A percentile compares a stretch with the other conserved stretches of the same genome.
Evolutionary conservation across 2,888 invertebrate genomes (phyloP).

Genomic region (Lissocephala sabroskyi): DNA sequence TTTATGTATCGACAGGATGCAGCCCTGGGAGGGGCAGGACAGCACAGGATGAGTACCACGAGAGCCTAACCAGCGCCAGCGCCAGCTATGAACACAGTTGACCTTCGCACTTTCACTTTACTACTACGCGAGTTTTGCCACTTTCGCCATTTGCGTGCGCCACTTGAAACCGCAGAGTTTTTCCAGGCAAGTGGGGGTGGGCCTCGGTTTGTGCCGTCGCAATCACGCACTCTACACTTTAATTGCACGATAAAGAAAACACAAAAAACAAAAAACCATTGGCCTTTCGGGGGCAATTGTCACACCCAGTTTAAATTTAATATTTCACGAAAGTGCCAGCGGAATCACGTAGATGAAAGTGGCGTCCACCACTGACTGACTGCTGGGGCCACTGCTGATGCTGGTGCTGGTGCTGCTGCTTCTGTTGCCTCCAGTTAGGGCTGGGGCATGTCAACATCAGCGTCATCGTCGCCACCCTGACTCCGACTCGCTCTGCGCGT

Average conservation of each 20-base stretch:
- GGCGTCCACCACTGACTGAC: conserved; percentile 52
- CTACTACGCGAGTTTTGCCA: conserved; percentile 56
- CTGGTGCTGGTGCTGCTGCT: conserved; percentile 14
- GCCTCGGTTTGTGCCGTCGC: neutral
- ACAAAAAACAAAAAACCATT: too few species aligned
- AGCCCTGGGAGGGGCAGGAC: too few species aligned
- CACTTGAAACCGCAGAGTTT: conserved; percentile 56
- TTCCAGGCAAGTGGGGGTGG: conserved; percentile 19
- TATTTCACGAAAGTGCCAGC: conserved; percentile 51
- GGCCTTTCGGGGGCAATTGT: conserved; percentile 38
- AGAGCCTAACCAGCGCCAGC: conserved; percentile 1
- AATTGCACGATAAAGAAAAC: too few species aligned
- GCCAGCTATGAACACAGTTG: conserved; percentile 35
- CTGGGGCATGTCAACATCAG: conserved; percentile 27
- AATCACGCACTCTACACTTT: conserved; percentile 19
- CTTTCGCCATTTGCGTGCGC: conserved; percentile 46
- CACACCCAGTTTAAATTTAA: conserved; percentile 62
- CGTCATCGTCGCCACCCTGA: neutral
- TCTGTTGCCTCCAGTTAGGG: conserved; percentile 19
- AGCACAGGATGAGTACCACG: too few species aligned
- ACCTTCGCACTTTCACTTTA: conserved; percentile 64
- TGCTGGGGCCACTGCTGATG: conserved; percentile 17
- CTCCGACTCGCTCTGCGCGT: too few species aligned
- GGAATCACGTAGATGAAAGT: conserved; percentile 46
- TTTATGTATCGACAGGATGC: too few species aligned